A percentile compares a stretch with the other conserved stretches of the same genome.
Evolutionary conservation across 2,113 vertebrate genomes (phyloP).

Genomic region (Syngnathus typhle): DNA sequence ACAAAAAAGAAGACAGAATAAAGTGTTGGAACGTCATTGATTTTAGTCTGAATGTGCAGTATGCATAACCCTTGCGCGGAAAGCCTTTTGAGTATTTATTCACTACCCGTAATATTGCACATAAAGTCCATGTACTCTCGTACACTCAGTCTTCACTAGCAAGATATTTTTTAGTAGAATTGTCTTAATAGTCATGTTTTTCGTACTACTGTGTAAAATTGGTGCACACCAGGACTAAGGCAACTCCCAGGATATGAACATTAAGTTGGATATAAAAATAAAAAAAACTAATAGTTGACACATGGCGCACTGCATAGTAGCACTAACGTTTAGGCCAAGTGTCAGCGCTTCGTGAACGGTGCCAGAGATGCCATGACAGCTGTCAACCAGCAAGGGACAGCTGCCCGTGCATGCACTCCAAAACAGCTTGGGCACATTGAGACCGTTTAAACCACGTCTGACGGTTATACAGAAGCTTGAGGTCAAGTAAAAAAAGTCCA

Average conservation of each 20-base stretch:
- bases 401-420: background rate
- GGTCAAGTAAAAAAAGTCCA: too few relatives aligned
- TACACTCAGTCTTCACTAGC: too few relatives aligned
- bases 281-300: too few relatives aligned
- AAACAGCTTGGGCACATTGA: background rate
- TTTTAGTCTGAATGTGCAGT: too few relatives aligned
- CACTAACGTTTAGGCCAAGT: background rate
- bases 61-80: too few relatives aligned
- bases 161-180: too few relatives aligned
- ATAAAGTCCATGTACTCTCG: too few relatives aligned
- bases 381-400: background rate
- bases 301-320: background rate
- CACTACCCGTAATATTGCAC: too few relatives aligned
- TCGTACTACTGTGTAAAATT: background rate
- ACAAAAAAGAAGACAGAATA: constrained; percentile 10
- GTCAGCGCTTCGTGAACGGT: background rate
- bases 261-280: too few relatives aligned
- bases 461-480: background rate
- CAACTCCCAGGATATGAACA: background rate
- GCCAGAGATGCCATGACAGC: background rate
- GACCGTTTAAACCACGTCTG: background rate
- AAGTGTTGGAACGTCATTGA: too few relatives aligned
- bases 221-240: background rate
- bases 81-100: too few relatives aligned
- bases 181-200: background rate